Conservation (phyloP, 1,140 invertebrate genomes). For the Mactra quadrangularis region DNA sequence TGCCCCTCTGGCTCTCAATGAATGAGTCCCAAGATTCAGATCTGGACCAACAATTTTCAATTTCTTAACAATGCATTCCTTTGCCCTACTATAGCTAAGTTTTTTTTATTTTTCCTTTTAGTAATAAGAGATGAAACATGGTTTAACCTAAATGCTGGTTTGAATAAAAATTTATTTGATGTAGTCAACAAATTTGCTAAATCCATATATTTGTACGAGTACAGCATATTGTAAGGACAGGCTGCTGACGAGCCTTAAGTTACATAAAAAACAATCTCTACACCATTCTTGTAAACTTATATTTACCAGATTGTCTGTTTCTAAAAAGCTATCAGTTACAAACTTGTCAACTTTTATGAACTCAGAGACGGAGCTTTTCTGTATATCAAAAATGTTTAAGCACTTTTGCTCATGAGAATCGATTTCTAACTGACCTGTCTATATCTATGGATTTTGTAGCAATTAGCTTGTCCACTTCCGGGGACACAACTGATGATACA, state of each 20-base stretch:
- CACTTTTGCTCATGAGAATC: too few species aligned
- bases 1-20: constrained; percentile 18
- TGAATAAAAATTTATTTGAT: constrained; percentile 53
- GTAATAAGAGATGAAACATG: constrained; percentile 36
- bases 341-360: too few species aligned
- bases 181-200: not conserved
- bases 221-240: constrained; percentile 58
- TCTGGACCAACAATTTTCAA: not conserved
- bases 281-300: too few species aligned
- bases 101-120: constrained; percentile 59
- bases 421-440: too few species aligned
- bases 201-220: constrained; percentile 50
- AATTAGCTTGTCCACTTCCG: too few species aligned
- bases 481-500: too few species aligned
- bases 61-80: constrained; percentile 22
- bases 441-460: too few species aligned
- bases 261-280: too few species aligned
- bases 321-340: too few species aligned
- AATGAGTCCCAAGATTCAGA: constrained; percentile 25
- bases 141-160: constrained; percentile 46
- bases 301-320: too few species aligned
- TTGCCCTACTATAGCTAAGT: constrained; percentile 13
- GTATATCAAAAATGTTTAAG: too few species aligned
- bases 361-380: too few species aligned
- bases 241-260: constrained; percentile 43